Percentiles rank a stretch among this genome's conserved stretches.
These are phyloP conservation scores for Clamator glandarius DNA, from an alignment of 2,797 vertebrate species.

Conservation along the genomic window DNA sequence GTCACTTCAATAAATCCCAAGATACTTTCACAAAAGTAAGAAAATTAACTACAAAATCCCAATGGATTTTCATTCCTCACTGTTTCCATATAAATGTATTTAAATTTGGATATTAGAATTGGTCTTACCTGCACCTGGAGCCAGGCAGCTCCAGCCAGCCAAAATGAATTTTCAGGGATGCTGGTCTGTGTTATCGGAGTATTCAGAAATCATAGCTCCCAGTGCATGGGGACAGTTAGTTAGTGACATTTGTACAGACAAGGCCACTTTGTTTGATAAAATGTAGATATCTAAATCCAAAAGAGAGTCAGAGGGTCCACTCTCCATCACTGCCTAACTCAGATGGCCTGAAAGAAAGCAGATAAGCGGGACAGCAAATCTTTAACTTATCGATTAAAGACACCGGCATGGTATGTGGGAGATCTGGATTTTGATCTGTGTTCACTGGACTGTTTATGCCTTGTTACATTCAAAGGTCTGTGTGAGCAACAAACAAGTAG, in stretches of 20 bases:
- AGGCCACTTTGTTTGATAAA: not conserved
- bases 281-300: not conserved
- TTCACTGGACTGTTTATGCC: not conserved
- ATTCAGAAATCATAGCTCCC: not conserved
- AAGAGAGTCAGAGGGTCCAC: constrained; percentile 26
- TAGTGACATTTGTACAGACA: constrained; percentile 24
- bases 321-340: constrained; percentile 28
- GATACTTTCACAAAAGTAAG: not conserved
- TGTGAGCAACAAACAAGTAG: not conserved
- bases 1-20: not conserved
- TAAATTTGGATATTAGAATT: not conserved
- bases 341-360: constrained; percentile 15
- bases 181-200: not conserved
- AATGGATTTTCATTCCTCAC: not conserved
- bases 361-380: constrained; percentile 46
- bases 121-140: not conserved
- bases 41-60: not conserved
- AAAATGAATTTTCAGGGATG: not conserved
- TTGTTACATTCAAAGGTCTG: not conserved
- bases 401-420: rapidly evolving
- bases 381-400: constrained; percentile 61
- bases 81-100: not conserved
- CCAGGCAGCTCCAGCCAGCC: not conserved
- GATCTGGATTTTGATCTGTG: constrained; percentile 37
- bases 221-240: not conserved